These are phyloP conservation scores for Argya squamiceps DNA, from an alignment of 2,797 vertebrate genomes.

Conservation along the genomic window DNA sequence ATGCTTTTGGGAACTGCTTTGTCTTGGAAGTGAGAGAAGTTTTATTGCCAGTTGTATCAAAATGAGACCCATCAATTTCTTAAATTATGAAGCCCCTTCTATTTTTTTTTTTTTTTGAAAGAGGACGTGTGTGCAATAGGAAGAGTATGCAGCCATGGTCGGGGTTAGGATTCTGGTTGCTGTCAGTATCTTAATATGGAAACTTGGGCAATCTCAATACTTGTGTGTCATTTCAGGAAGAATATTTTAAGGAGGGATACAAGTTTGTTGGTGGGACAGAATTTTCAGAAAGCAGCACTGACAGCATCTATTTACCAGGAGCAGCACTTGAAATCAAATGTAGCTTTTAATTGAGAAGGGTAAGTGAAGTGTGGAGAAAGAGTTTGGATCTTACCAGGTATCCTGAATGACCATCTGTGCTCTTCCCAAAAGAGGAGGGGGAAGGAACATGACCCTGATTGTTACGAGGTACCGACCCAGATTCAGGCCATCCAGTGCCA, in stretches of 20 bases:
- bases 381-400: not conserved
- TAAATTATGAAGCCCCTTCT: not conserved
- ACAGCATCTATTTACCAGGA: not conserved
- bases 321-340: not conserved
- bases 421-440: not conserved
- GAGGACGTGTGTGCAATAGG: not conserved
- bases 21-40: not conserved
- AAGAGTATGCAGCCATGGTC: rapidly evolving
- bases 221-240: not conserved
- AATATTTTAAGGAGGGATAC: not conserved
- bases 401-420: not conserved
- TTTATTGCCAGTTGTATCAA: not conserved
- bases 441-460: not conserved
- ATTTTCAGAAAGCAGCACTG: not conserved
- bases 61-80: not conserved
- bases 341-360: not conserved
- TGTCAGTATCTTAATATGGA: not conserved
- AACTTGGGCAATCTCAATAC: rapidly evolving
- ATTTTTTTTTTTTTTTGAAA: not conserved
- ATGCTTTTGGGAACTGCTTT: not conserved
- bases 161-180: not conserved
- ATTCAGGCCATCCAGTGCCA: rapidly evolving
- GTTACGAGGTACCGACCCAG: rapidly evolving
- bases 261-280: not conserved
- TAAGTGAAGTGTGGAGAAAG: not conserved